Evolutionary conservation across 2,888 invertebrate species (phyloP).

Genomic region (Scaeva pyrastri): DNA sequence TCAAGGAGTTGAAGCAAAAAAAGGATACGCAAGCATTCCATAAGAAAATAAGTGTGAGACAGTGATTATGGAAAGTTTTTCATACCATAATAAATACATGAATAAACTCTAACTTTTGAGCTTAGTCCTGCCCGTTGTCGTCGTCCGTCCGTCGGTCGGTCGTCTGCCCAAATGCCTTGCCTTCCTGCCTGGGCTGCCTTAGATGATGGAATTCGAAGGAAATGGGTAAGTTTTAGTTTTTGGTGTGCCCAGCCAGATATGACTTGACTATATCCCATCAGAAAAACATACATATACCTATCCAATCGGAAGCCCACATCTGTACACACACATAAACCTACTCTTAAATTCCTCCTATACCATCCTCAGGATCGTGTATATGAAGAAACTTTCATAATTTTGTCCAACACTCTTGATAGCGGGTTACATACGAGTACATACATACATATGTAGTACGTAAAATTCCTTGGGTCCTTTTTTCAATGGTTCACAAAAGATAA

Average conservation of each 20-base stretch:
- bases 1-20: slow-evolving; percentile 1
- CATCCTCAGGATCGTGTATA: slow-evolving; percentile 48
- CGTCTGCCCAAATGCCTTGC: too few relatives aligned
- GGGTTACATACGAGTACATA: slow-evolving; percentile 45
- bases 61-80: slow-evolving; percentile 72
- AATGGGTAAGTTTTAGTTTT: slow-evolving; percentile 31
- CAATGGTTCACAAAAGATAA: slow-evolving; percentile 40
- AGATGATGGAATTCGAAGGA: background rate
- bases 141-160: too few relatives aligned
- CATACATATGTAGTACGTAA: slow-evolving; percentile 18
- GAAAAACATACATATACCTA: background rate
- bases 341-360: background rate
- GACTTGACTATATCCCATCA: background rate
- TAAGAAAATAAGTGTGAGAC: slow-evolving; percentile 52
- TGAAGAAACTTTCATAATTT: slow-evolving; percentile 69
- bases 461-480: slow-evolving; percentile 55
- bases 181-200: background rate
- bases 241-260: background rate
- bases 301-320: background rate
- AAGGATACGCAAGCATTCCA: slow-evolving; percentile 53
- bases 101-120: slow-evolving; percentile 65
- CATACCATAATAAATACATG: slow-evolving; percentile 60
- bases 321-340: too few relatives aligned
- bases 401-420: slow-evolving; percentile 42
- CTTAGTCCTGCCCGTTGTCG: slow-evolving; percentile 35